These are phyloP conservation scores for Rhagonycha fulva DNA, from an alignment of 2,888 invertebrate species.

Conservation along the genomic window DNA sequence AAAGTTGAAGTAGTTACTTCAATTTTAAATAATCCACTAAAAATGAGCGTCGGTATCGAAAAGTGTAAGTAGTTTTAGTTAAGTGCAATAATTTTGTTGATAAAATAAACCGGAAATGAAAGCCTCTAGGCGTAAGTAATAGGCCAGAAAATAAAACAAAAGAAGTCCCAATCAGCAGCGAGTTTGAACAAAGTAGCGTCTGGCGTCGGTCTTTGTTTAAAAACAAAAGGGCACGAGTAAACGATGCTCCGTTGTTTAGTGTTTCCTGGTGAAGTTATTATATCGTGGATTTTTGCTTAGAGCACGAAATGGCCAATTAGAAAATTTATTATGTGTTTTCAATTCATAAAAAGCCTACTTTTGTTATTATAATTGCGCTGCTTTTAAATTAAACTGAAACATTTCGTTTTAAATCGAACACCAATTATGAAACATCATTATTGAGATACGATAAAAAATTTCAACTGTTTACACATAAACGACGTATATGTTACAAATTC, in stretches of 20 bases:
- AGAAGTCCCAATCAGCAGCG: conserved; percentile 51
- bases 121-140: conserved; percentile 50
- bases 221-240: conserved; percentile 52
- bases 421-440: not conserved
- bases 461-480: conserved; percentile 7
- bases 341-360: conserved; percentile 35
- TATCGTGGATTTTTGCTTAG: conserved; percentile 46
- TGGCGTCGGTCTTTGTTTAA: conserved; percentile 51
- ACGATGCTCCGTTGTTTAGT: conserved; percentile 53
- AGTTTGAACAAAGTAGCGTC: conserved; percentile 52
- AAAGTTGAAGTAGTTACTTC: not conserved
- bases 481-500: conserved; percentile 31
- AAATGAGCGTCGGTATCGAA: not conserved
- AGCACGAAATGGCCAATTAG: conserved; percentile 52
- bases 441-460: conserved; percentile 5
- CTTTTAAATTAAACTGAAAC: conserved; percentile 22
- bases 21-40: not conserved
- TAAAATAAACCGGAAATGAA: conserved; percentile 45
- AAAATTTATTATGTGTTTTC: conserved; percentile 49
- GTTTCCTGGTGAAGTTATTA: conserved; percentile 53
- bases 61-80: not conserved
- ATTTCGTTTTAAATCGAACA: conserved; percentile 11
- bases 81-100: conserved; percentile 35
- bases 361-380: conserved; percentile 33
- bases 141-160: conserved; percentile 52